phyloP scores from a whole-genome alignment of 2,888 invertebrate genomes.

The Rhyacophila evoluta region DNA sequence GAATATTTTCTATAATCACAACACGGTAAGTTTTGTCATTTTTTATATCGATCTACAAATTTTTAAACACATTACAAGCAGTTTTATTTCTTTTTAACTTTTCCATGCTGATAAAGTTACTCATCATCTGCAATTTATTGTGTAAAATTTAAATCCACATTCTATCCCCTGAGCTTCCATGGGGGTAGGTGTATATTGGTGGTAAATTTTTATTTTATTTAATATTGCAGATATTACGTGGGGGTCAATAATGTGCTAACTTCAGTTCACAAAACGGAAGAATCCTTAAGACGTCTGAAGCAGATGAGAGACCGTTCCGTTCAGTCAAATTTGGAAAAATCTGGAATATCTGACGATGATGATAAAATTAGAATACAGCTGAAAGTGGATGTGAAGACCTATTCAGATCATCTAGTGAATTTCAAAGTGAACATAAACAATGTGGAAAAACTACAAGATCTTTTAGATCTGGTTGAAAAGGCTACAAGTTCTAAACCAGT shows the following conservation, averaged over 20 bases:
- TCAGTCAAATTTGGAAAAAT: slow-evolving; percentile 66
- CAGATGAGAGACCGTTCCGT: slow-evolving; percentile 77
- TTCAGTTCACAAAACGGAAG: slow-evolving; percentile 95
- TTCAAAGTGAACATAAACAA: slow-evolving; percentile 69
- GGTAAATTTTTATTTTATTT: too few relatives aligned
- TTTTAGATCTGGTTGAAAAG: slow-evolving; percentile 74
- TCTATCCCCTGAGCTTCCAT: too few relatives aligned
- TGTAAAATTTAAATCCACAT: too few relatives aligned
- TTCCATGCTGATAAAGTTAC: too few relatives aligned
- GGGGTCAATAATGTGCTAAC: slow-evolving; percentile 89
- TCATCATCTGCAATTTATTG: too few relatives aligned
- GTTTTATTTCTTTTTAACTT: too few relatives aligned
- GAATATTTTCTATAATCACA: slow-evolving; percentile 68
- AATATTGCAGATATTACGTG: slow-evolving; percentile 71
- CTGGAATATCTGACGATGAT: slow-evolving; percentile 85
- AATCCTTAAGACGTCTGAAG: slow-evolving; percentile 90
- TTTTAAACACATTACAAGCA: too few relatives aligned
- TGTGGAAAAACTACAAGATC: slow-evolving; percentile 72
- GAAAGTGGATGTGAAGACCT: slow-evolving; percentile 85
- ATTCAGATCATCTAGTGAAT: slow-evolving; percentile 74
- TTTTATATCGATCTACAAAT: too few relatives aligned
- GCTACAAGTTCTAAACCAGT: slow-evolving; percentile 59
- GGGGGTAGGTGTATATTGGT: too few relatives aligned
- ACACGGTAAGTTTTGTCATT: slow-evolving; percentile 68
- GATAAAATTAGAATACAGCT: slow-evolving; percentile 95